Percentiles rank a stretch among this genome's conserved stretches.
These are phyloP conservation scores for Turdus rufiventris DNA, from an alignment of 2,113 vertebrate species.

Conservation along the genomic window DNA sequence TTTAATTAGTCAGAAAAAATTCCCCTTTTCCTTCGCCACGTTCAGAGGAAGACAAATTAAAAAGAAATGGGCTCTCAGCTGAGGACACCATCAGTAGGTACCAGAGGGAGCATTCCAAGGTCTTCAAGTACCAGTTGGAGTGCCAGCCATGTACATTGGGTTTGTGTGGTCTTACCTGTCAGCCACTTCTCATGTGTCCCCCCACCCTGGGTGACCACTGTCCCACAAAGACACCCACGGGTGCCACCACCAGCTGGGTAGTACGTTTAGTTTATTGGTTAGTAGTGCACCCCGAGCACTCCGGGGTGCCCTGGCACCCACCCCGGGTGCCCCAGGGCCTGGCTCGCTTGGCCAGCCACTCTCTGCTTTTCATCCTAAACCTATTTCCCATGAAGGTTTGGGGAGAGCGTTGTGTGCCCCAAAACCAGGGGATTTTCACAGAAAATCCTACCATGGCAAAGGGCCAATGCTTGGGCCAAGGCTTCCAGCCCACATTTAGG, in stretches of 20 bases:
- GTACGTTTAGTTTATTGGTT: conserved; percentile 52
- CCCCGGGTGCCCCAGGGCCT: background rate
- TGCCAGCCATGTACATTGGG: accelerated
- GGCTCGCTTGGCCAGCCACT: accelerated
- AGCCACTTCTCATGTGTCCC: background rate
- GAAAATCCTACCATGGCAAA: background rate
- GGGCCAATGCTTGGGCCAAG: background rate
- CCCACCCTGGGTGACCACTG: too few species aligned
- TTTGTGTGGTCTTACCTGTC: background rate
- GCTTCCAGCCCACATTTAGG: background rate
- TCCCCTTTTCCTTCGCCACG: background rate
- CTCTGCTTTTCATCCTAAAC: background rate
- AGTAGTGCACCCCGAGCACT: background rate
- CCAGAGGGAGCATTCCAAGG: background rate
- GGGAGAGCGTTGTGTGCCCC: background rate
- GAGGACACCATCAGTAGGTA: background rate
- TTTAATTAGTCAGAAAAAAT: background rate
- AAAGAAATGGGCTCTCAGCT: background rate
- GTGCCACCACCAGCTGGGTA: background rate
- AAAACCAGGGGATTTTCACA: background rate
- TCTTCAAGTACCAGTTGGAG: background rate
- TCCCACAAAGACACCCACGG: background rate
- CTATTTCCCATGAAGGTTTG: background rate
- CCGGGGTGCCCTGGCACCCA: background rate
- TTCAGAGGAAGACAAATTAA: background rate